Evolutionary conservation across 2,888 invertebrate species (phyloP), one percentile per base, ranked within the genome.

Genomic region (Rhingia rostrata): DNA sequence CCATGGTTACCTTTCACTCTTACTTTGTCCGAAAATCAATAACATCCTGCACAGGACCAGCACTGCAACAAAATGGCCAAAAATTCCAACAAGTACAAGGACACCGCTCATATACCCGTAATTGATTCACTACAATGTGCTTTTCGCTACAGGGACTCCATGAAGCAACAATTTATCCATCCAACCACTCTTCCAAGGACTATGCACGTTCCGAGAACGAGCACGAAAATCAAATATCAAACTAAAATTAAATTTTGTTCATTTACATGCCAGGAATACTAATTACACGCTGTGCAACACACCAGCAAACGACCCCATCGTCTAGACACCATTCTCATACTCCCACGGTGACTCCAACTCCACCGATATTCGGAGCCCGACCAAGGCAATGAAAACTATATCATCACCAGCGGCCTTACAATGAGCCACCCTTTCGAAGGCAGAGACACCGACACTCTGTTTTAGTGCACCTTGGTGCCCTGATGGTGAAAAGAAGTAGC

Each of bases 241-340:
- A 79, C 73, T 79, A 14, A 79, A 83, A 83, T 79, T 83, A 74
- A 83, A 79, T 83, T n/a, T 79, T 79, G 72, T 83, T 79, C 83
- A 83, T 83, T 83, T 83, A 83, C 79, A 79, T 84, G 83, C 64
- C 67, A 69, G 33, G 80, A 84, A 74, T 84, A 84, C 80, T 84
- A 80, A 84, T 84, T 84, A 84, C 69, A 84, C 69, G 69, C 70
- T 70, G 84, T 84, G 80, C 80, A 80, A 74, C 84, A 84, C 22
- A 69, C 80, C 73, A 74, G 69, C 37, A 74, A 79, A 74, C 69
- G 69, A 80, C 60, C 58, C 70, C 56, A 14, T n/a, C 61, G 60
- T 74, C 74, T 74, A 84, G 83, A 84, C 80, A 80, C 73, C 43
- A 49, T 60, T 58, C 43, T 43, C 54, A 54, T 49, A 53, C 51